Percentiles rank a stretch among this genome's conserved stretches.
phyloP scores from a whole-genome alignment of 2,888 invertebrate genomes.

The Diogma glabrata region DNA sequence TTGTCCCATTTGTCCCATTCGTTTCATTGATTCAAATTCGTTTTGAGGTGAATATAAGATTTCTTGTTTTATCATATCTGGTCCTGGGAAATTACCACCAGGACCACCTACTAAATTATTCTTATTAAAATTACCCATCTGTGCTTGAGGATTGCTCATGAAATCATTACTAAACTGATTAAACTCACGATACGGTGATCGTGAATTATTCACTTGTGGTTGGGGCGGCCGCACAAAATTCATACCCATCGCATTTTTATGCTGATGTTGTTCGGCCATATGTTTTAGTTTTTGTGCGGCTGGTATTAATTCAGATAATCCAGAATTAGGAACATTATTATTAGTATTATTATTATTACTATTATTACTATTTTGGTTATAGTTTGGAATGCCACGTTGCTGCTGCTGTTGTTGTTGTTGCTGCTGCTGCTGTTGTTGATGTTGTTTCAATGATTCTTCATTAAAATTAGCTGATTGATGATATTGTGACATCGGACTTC shows the following conservation, averaged over 20 bases:
- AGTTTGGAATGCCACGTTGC: constrained; percentile 22
- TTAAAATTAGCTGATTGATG: constrained; percentile 19
- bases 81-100: constrained; percentile 14
- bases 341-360: constrained; percentile 24
- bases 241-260: constrained; percentile 61
- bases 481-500: constrained; percentile 31
- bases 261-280: constrained; percentile 95
- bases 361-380: constrained; percentile 25
- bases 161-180: constrained; percentile 41
- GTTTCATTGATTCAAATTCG: constrained; percentile 35
- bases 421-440: constrained; percentile 30
- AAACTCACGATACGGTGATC: constrained; percentile 50
- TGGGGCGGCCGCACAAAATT: constrained; percentile 39
- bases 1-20: constrained; percentile 16
- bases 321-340: constrained; percentile 37
- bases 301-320: constrained; percentile 63
- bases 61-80: constrained; percentile 38
- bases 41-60: constrained; percentile 38
- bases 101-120: constrained; percentile 23
- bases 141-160: constrained; percentile 42
- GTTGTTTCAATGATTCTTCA: constrained; percentile 27
- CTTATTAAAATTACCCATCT: constrained; percentile 21
- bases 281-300: constrained; percentile 93
- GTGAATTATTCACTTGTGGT: constrained; percentile 43
- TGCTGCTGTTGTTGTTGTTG: constrained; percentile 22